These are phyloP conservation scores for Drosophila tani DNA, from an alignment of 1,140 invertebrate species.

Conservation along the genomic window DNA sequence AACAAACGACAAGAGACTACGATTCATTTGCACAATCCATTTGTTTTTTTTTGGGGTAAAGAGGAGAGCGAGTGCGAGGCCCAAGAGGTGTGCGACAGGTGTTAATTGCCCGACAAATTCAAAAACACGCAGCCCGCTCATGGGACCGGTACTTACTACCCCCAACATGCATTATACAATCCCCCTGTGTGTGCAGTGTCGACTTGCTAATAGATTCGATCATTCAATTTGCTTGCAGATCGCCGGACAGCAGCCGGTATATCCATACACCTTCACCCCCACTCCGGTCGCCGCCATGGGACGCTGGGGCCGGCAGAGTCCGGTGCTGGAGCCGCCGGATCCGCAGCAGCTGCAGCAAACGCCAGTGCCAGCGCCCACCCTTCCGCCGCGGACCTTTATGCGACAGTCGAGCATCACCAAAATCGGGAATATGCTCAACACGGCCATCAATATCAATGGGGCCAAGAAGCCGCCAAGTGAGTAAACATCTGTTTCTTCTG, in stretches of 20 bases:
- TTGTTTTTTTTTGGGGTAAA: constrained; percentile 35
- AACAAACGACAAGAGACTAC: constrained; percentile 55
- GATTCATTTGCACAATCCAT: constrained; percentile 68
- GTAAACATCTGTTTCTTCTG: constrained; percentile 27
- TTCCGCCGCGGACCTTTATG: constrained; percentile 86
- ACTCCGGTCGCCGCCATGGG: constrained; percentile 53
- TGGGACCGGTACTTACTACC: constrained; percentile 31
- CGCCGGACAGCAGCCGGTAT: constrained; percentile 1
- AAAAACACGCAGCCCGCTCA: constrained; percentile 75
- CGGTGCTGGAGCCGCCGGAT: constrained; percentile 76
- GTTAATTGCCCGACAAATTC: constrained; percentile 76
- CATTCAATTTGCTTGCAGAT: constrained; percentile 69
- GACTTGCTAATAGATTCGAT: constrained; percentile 70
- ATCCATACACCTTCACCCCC: background rate
- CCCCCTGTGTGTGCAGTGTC: constrained; percentile 31
- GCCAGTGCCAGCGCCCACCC: constrained; percentile 63
- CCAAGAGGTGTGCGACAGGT: constrained; percentile 48
- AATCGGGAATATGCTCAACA: constrained; percentile 89
- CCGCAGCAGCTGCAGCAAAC: constrained; percentile 52
- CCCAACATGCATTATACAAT: constrained; percentile 72
- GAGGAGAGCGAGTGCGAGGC: constrained; percentile 5
- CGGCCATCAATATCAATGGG: constrained; percentile 87
- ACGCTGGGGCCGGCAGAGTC: constrained; percentile 80
- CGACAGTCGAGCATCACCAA: constrained; percentile 89
- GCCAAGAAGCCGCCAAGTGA: constrained; percentile 82